A percentile compares a stretch with the other conserved stretches of the same genome.
phyloP scores from a whole-genome alignment of 1,140 invertebrate genomes.

The Megalopta genalis region DNA sequence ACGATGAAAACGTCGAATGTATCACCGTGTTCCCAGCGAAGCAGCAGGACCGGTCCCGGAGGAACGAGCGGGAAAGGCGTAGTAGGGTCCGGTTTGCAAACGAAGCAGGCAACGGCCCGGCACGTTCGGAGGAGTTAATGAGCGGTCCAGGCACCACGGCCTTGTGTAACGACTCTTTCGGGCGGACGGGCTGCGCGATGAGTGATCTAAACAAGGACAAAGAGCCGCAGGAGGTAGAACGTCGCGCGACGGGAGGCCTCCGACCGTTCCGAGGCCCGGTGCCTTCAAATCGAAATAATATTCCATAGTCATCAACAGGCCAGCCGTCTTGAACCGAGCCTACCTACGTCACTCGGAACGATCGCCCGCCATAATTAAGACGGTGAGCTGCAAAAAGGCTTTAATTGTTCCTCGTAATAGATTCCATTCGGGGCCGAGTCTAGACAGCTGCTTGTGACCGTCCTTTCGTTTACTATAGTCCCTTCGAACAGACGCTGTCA shows the following conservation, averaged over 20 bases:
- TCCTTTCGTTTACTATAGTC: neutral
- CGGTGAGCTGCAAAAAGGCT: conserved; percentile 57
- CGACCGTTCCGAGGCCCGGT: conserved; percentile 50
- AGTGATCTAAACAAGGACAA: conserved; percentile 70
- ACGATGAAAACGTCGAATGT: neutral
- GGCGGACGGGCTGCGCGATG: conserved; percentile 44
- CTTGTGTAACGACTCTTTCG: conserved; percentile 61
- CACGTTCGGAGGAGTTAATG: conserved; percentile 56
- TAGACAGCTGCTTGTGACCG: neutral
- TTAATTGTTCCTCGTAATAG: conserved; percentile 56
- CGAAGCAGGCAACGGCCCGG: neutral
- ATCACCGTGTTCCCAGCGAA: neutral
- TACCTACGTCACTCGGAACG: conserved; percentile 41
- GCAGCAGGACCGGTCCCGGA: no score
- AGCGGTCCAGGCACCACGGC: conserved; percentile 40
- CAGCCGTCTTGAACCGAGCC: conserved; percentile 63
- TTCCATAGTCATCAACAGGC: conserved; percentile 62
- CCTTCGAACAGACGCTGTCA: neutral
- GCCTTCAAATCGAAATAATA: conserved; percentile 47
- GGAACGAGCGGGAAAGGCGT: neutral
- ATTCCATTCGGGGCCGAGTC: neutral
- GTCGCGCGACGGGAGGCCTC: conserved; percentile 63
- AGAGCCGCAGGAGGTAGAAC: conserved; percentile 67
- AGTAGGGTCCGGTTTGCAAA: conserved; percentile 8
- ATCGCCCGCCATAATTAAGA: conserved; percentile 64